phyloP scores from a whole-genome alignment of 2,888 invertebrate species.

The Leptothorax acervorum region DNA sequence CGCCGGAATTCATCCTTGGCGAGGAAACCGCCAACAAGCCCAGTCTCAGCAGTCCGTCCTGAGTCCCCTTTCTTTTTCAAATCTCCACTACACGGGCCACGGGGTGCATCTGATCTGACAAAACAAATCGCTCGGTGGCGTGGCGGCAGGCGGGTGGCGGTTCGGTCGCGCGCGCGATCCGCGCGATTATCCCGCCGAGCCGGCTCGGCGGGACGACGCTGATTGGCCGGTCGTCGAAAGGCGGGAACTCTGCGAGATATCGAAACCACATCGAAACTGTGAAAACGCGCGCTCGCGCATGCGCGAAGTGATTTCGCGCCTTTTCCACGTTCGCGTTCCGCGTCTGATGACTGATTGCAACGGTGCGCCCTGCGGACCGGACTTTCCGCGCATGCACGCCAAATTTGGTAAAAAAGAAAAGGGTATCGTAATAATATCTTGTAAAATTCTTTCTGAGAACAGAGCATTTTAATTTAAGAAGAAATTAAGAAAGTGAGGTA shows the following conservation, averaged over 20 bases:
- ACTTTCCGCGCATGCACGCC: background rate
- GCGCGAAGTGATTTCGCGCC: conserved; percentile 17
- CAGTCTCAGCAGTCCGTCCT: background rate
- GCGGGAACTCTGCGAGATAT: conserved; percentile 37
- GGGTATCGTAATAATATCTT: no score
- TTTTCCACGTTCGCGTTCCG: background rate
- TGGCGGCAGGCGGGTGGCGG: background rate
- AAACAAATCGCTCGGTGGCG: conserved; percentile 13
- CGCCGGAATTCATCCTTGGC: conserved; percentile 81
- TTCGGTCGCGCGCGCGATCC: background rate
- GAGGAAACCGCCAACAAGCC: conserved; percentile 57
- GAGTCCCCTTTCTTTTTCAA: background rate
- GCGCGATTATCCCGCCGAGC: background rate
- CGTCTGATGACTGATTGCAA: no score
- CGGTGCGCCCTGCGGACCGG: no score
- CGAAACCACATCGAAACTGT: conserved; percentile 37
- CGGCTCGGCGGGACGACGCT: conserved; percentile 11
- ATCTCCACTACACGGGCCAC: no score
- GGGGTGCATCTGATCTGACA: background rate
- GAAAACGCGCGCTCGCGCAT: conserved; percentile 27
- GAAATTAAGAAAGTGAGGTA: background rate
- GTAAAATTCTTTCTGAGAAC: background rate
- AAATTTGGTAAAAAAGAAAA: background rate
- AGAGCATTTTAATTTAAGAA: background rate
- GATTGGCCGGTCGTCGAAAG: conserved; percentile 61